These are phyloP conservation scores for Littorina saxatilis DNA, from an alignment of 1,140 invertebrate genomes.

Conservation along the genomic window DNA sequence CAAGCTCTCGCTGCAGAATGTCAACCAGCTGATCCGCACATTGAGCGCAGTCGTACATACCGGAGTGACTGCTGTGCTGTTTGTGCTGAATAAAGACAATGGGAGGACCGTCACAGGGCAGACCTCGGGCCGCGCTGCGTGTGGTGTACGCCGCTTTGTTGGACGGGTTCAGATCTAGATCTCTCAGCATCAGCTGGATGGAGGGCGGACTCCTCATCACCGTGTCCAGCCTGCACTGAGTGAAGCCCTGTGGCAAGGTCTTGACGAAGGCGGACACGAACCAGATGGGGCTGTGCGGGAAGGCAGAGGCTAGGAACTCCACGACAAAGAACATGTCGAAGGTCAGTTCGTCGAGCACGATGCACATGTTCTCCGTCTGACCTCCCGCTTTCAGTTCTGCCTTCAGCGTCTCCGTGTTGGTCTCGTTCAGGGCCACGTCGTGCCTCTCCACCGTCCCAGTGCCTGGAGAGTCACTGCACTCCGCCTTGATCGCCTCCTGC, in stretches of 20 bases:
- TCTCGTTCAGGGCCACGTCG: neutral
- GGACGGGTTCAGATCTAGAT: conserved; percentile 15
- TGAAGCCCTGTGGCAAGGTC: neutral
- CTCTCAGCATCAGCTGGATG: conserved; percentile 16
- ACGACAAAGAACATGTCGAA: neutral
- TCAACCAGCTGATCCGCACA: conserved; percentile 21
- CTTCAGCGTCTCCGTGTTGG: neutral
- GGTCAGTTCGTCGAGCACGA: conserved; percentile 13
- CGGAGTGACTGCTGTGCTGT: neutral
- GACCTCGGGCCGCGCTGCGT: conserved; percentile 6
- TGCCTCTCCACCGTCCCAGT: conserved; percentile 2
- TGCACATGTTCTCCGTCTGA: neutral
- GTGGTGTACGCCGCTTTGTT: neutral
- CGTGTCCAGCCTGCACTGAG: neutral
- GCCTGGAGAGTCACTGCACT: too few species aligned
- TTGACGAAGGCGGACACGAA: neutral
- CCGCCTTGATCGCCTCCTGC: neutral
- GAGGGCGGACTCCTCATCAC: conserved; percentile 16
- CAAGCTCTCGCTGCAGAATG: neutral
- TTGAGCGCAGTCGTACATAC: neutral
- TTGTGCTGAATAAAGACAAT: conserved; percentile 14
- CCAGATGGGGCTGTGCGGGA: neutral
- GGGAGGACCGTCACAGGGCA: conserved; percentile 21
- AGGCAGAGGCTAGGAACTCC: neutral
- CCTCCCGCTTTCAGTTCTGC: neutral